phyloP scores from a whole-genome alignment of 1,140 invertebrate genomes.

The Aphidius gifuensis region DNA sequence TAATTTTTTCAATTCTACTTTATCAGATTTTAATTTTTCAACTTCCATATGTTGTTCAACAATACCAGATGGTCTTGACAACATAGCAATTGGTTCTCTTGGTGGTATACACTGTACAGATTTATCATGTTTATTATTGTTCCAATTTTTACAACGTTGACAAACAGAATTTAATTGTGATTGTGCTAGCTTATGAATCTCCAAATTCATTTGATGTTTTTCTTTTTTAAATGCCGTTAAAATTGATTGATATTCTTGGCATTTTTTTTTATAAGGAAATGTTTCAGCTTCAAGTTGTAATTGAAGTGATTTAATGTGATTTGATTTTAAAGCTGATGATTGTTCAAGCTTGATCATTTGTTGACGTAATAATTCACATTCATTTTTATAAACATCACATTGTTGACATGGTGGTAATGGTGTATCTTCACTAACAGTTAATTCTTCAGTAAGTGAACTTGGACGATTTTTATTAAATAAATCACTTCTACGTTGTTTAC shows the following conservation, averaged over 20 bases:
- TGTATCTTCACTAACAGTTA: conserved; percentile 2
- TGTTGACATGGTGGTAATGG: neutral
- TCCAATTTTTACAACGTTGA: conserved; percentile 36
- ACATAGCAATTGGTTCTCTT: neutral
- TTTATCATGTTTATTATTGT: conserved; percentile 31
- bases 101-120: neutral
- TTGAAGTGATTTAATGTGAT: conserved; percentile 41
- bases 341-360: conserved; percentile 38
- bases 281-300: conserved; percentile 40
- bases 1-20: conserved; percentile 34
- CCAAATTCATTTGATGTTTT: conserved; percentile 32
- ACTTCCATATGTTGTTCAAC: conserved; percentile 25
- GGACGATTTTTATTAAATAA: conserved; percentile 41
- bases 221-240: conserved; percentile 22
- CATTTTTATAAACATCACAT: neutral
- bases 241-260: conserved; percentile 37
- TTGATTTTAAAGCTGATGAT: conserved; percentile 39
- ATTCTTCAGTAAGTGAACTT: conserved; percentile 29
- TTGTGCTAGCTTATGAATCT: conserved; percentile 26
- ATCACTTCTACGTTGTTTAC: conserved; percentile 34
- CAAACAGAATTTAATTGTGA: conserved; percentile 32
- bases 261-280: conserved; percentile 42
- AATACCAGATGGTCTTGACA: neutral
- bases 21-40: conserved; percentile 37
- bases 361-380: conserved; percentile 31